A percentile compares a stretch with the other conserved stretches of the same genome.
Evolutionary conservation across 2,888 invertebrate genomes (phyloP).

Genomic region (Caenorhabditis drosophilae): DNA sequence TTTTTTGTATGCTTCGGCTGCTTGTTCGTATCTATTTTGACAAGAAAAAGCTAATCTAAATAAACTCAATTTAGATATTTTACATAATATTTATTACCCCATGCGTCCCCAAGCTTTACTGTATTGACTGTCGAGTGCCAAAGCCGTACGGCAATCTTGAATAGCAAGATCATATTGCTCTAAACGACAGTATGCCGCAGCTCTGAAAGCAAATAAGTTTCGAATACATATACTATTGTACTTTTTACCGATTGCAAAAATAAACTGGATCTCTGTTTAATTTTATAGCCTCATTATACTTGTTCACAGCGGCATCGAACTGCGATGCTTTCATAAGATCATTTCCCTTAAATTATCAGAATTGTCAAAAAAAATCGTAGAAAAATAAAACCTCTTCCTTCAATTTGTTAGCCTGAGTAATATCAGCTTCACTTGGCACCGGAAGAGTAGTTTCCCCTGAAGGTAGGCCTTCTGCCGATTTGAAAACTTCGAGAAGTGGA

Average conservation of each 20-base stretch:
- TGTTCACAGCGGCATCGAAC: constrained; percentile 80
- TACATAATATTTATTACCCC: too few species aligned
- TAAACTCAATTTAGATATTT: too few species aligned
- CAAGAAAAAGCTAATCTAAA: constrained; percentile 84
- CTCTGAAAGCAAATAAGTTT: constrained; percentile 74
- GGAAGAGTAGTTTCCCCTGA: constrained; percentile 51
- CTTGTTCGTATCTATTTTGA: constrained; percentile 82
- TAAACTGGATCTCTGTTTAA: constrained; percentile 87
- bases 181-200: constrained; percentile 90
- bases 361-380: constrained; percentile 11
- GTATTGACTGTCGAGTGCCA: constrained; percentile 87
- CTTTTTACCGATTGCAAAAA: constrained; percentile 82
- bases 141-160: constrained; percentile 86
- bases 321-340: constrained; percentile 83
- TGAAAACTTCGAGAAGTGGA: constrained; percentile 72
- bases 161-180: constrained; percentile 84
- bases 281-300: constrained; percentile 87
- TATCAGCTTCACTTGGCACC: constrained; percentile 69
- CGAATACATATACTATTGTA: neutral
- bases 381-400: constrained; percentile 78
- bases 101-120: constrained; percentile 76
- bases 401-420: constrained; percentile 79
- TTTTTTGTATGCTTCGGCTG: constrained; percentile 83
- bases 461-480: constrained; percentile 64
- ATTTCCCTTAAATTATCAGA: constrained; percentile 34